Percentiles rank a stretch among this genome's conserved stretches.
Conservation (phyloP, 2,797 vertebrate genomes). For the Coregonus ussuriensis region DNA sequence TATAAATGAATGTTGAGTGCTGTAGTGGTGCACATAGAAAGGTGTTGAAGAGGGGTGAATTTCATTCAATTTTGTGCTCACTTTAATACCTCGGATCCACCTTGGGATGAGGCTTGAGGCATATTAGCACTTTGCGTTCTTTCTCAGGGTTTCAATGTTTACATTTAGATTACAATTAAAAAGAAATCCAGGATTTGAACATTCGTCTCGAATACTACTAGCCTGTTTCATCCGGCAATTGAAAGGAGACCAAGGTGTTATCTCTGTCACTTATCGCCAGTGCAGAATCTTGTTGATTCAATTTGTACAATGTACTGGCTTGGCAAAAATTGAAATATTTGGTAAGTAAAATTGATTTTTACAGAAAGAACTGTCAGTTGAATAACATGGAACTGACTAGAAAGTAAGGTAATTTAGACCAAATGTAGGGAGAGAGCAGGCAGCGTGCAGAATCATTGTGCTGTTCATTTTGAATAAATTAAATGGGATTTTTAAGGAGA, state of each 20-base stretch:
- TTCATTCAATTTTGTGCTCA: conserved; percentile 22
- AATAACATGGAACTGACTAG: conserved; percentile 44
- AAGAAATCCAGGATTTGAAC: neutral
- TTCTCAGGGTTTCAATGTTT: neutral
- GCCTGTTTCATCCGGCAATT: conserved; percentile 14
- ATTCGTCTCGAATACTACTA: conserved; percentile 31
- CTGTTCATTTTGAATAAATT: conserved; percentile 51
- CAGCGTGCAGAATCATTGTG: conserved; percentile 46
- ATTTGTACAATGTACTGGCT: conserved; percentile 24
- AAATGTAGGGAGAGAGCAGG: conserved; percentile 54
- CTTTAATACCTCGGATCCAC: conserved; percentile 12
- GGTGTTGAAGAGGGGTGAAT: conserved; percentile 25
- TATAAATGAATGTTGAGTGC: conserved; percentile 19
- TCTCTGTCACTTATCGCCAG: conserved; percentile 38
- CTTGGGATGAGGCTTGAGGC: neutral
- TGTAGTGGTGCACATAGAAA: conserved; percentile 10
- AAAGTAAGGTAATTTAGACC: conserved; percentile 56
- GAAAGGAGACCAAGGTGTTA: conserved; percentile 10
- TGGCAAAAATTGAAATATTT: conserved; percentile 36
- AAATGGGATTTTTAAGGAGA: conserved; percentile 40
- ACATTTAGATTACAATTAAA: neutral
- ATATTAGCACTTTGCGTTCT: neutral
- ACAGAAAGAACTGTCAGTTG: conserved; percentile 41
- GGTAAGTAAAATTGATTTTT: conserved; percentile 58
- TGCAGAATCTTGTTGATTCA: conserved; percentile 39